phyloP scores from a whole-genome alignment of 2,113 vertebrate species.

The Potamarius usumacintae region DNA sequence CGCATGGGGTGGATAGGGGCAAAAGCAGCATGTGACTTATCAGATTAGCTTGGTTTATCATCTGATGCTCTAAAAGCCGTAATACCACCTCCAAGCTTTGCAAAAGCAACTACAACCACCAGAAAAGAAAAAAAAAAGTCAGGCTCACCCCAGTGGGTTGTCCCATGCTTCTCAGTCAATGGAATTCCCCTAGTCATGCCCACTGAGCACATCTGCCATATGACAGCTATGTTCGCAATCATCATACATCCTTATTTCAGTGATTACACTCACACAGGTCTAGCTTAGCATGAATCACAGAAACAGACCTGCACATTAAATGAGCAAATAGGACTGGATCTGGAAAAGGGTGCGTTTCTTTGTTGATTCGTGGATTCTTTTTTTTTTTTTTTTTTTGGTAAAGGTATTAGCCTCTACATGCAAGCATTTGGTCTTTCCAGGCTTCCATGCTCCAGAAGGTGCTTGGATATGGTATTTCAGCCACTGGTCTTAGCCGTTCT shows the following conservation, averaged over 20 bases:
- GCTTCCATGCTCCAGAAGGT: neutral
- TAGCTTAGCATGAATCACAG: neutral
- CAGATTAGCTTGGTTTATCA: neutral
- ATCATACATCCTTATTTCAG: neutral
- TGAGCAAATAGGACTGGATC: neutral
- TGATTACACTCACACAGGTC: neutral
- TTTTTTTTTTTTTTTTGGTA: neutral
- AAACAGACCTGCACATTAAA: neutral
- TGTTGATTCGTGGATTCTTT: neutral
- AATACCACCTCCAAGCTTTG: neutral
- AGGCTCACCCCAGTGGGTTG: neutral
- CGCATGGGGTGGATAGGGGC: no score
- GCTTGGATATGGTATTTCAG: neutral
- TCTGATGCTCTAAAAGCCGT: neutral
- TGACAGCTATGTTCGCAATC: neutral
- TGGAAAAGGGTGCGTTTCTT: neutral
- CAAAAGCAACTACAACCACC: neutral
- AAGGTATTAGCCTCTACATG: neutral
- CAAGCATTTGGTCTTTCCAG: neutral
- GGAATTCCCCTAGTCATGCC: constrained; percentile 19
- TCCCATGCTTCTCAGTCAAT: neutral
- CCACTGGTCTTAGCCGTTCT: neutral
- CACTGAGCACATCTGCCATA: constrained; percentile 3
- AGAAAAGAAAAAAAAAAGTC: neutral
- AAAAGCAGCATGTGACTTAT: neutral